phyloP scores from a whole-genome alignment of 1,140 invertebrate species.

The Cryptotermes secundus region DNA sequence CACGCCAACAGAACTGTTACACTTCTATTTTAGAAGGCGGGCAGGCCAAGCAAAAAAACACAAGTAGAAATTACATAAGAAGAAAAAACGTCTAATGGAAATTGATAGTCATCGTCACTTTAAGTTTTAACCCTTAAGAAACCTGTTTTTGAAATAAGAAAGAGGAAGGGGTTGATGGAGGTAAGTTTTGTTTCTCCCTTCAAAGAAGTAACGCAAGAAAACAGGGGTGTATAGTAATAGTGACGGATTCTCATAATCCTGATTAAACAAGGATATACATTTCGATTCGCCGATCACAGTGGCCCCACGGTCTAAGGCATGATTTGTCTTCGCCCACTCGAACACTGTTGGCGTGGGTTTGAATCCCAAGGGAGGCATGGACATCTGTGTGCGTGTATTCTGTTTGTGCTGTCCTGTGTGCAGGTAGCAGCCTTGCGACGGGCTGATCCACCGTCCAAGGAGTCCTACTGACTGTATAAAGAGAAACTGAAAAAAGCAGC shows the following conservation, averaged over 20 bases:
- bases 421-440: too few relatives aligned
- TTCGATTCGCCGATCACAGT: too few relatives aligned
- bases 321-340: too few relatives aligned
- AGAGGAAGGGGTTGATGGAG: background rate
- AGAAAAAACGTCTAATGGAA: background rate
- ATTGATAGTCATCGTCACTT: slow-evolving; percentile 5
- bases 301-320: too few relatives aligned
- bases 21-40: background rate
- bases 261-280: background rate
- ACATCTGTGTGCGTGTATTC: too few relatives aligned
- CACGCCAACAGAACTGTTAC: background rate
- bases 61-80: background rate
- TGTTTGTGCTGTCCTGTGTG: too few relatives aligned
- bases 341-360: too few relatives aligned
- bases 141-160: background rate
- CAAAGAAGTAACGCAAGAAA: background rate
- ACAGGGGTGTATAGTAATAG: background rate
- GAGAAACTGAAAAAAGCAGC: too few relatives aligned
- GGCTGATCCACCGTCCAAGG: too few relatives aligned
- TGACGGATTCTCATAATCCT: background rate
- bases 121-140: slow-evolving; percentile 10
- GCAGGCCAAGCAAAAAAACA: background rate
- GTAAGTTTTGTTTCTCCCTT: background rate
- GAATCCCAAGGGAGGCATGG: too few relatives aligned
- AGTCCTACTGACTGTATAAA: too few relatives aligned